These are phyloP conservation scores for Gadus chalcogrammus DNA, from an alignment of 2,113 vertebrate species.

Conservation along the genomic window DNA sequence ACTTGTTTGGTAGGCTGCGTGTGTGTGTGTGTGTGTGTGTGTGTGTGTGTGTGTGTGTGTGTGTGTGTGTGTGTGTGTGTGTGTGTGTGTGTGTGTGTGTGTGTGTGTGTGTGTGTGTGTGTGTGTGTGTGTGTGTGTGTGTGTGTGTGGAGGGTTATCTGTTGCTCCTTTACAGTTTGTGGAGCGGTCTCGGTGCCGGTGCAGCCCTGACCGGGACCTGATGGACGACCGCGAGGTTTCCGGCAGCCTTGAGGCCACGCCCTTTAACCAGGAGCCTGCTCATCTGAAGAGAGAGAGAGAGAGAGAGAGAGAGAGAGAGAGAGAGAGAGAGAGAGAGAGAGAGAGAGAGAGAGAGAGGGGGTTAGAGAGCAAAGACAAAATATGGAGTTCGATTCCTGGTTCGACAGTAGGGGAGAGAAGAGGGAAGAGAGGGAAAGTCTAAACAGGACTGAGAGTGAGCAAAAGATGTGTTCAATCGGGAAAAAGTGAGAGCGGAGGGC, in stretches of 20 bases:
- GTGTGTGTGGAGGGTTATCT: conserved; percentile 28
- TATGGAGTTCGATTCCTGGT: no score
- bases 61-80: neutral
- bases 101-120: conserved; percentile 19
- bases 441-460: no score
- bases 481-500: no score
- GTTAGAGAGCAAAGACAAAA: no score
- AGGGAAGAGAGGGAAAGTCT: no score
- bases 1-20: neutral
- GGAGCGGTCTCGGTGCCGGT: neutral
- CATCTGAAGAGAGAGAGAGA: conserved; percentile 38
- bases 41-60: neutral
- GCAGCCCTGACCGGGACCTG: conserved; percentile 7
- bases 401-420: no score
- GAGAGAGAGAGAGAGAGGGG: neutral
- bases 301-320: conserved; percentile 14
- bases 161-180: neutral
- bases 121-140: conserved; percentile 16
- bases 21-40: neutral
- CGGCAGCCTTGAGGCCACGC: conserved; percentile 11
- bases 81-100: neutral
- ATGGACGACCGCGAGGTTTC: conserved; percentile 22
- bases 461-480: no score
- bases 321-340: neutral
- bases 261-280: conserved; percentile 14